Evolutionary conservation across 2,113 vertebrate genomes (phyloP).

Genomic region (Oxyura jamaicensis): DNA sequence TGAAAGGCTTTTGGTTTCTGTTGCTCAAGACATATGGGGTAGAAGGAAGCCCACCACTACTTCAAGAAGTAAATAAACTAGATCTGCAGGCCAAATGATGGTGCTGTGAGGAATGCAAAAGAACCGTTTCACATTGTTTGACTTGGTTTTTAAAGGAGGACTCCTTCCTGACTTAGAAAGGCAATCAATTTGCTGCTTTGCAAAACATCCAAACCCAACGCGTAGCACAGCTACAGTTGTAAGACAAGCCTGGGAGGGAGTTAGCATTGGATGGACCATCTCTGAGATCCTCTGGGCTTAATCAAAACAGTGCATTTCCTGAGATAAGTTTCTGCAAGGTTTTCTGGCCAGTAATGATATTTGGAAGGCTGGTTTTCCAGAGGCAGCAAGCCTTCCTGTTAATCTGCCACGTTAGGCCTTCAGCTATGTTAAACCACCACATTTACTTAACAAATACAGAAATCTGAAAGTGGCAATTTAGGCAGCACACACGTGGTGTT

Average conservation of each 20-base stretch:
- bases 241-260: background rate
- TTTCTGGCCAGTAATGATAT: background rate
- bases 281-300: background rate
- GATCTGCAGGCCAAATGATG: background rate
- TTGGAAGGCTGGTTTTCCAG: background rate
- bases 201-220: fast-evolving
- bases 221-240: background rate
- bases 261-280: background rate
- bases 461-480: background rate
- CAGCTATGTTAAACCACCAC: background rate
- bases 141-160: background rate
- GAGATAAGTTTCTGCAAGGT: background rate
- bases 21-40: background rate
- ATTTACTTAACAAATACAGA: background rate
- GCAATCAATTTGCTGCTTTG: fast-evolving
- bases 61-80: background rate
- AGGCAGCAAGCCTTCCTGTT: background rate
- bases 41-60: background rate
- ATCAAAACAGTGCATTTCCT: background rate
- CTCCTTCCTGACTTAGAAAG: background rate
- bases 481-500: fast-evolving
- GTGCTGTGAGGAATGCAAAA: background rate
- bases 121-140: background rate
- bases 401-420: background rate
- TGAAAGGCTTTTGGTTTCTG: background rate